A percentile compares a stretch with the other conserved stretches of the same genome.
Conservation (phyloP, 30 jellyfish, hydroid and myxozoan species). For the Catostylus mosaicus region DNA sequence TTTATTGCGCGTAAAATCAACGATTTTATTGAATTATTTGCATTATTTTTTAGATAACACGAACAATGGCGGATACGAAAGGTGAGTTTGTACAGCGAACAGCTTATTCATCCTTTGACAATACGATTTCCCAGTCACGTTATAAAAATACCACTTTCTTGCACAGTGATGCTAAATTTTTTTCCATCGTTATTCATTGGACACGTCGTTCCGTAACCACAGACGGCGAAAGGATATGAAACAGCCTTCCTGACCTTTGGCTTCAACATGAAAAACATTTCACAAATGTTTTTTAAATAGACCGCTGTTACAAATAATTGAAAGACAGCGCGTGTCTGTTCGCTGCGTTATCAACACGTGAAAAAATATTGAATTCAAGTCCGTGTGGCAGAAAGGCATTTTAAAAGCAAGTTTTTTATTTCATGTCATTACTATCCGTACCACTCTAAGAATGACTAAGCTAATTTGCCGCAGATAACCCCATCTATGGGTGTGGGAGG, state of each 20-base stretch:
- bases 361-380: no score
- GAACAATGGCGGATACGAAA: conserved; percentile 60
- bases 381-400: no score
- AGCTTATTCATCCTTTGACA: not conserved
- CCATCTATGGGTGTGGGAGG: no score
- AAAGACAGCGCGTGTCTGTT: no score
- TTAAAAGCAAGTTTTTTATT: no score
- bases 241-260: not conserved
- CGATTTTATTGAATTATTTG: conserved; percentile 1
- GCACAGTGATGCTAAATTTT: not conserved
- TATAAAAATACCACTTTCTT: not conserved
- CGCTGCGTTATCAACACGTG: no score
- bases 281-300: no score
- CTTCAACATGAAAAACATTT: not conserved
- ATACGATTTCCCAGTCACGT: conserved; percentile 6
- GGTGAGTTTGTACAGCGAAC: conserved; percentile 21
- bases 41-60: conserved; percentile 20
- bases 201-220: not conserved
- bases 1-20: not conserved
- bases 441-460: no score
- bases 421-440: no score
- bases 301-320: no score
- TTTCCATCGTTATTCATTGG: not conserved
- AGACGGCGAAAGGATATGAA: not conserved
- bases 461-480: no score